Evolutionary conservation across 2,113 vertebrate genomes (phyloP).

Genomic region (Psephotus haematonotus): DNA sequence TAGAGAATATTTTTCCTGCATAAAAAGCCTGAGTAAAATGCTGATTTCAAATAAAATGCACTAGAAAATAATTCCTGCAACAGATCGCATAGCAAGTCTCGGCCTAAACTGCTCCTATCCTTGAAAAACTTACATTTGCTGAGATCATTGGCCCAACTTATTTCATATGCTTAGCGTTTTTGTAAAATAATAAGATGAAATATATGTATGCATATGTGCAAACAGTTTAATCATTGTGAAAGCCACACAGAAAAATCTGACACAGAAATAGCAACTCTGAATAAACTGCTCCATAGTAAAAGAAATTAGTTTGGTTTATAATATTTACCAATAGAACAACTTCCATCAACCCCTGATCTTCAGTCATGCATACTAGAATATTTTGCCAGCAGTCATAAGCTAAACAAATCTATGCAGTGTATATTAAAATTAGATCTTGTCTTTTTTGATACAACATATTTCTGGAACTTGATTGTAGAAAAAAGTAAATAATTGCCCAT

Average conservation of each 20-base stretch:
- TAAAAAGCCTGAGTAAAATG: not conserved
- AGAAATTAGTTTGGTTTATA: conserved; percentile 8
- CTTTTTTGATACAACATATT: conserved; percentile 16
- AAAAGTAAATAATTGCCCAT: conserved; percentile 4
- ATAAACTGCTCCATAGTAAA: not conserved
- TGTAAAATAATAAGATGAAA: not conserved
- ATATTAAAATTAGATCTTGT: conserved; percentile 5
- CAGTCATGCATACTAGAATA: not conserved
- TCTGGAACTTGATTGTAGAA: conserved; percentile 27
- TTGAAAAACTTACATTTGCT: conserved; percentile 5
- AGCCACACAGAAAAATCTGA: not conserved
- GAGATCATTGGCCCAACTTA: conserved; percentile 16
- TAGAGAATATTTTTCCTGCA: not conserved
- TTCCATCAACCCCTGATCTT: not conserved
- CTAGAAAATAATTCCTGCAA: not conserved
- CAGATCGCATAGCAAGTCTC: not conserved
- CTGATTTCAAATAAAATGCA: not conserved
- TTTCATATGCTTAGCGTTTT: not conserved
- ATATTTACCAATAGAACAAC: conserved; percentile 30
- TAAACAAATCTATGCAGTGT: not conserved
- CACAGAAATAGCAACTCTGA: conserved; percentile 5
- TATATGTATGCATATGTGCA: not conserved
- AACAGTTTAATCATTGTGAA: conserved; percentile 4
- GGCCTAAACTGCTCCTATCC: not conserved
- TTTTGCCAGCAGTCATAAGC: conserved; percentile 42